A percentile compares a stretch with the other conserved stretches of the same genome.
Conservation (phyloP, 2,888 invertebrate genomes). For the Idaea aversata region DNA sequence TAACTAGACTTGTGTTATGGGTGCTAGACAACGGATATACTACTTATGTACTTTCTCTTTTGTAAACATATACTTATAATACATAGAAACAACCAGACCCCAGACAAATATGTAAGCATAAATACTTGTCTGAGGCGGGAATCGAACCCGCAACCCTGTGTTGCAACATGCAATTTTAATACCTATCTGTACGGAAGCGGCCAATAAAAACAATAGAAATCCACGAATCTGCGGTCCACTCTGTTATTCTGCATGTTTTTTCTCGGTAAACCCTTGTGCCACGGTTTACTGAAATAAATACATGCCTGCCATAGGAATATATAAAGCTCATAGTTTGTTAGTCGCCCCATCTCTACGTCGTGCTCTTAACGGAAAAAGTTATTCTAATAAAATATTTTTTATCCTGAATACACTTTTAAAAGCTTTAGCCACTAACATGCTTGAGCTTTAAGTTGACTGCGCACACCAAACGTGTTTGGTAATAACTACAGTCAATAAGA, state of each 20-base stretch:
- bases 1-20: too few species aligned
- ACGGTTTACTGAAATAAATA: constrained; percentile 28
- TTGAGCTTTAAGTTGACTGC: too few species aligned
- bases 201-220: constrained; percentile 28
- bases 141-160: too few species aligned
- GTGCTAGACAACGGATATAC: too few species aligned
- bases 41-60: too few species aligned
- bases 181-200: constrained; percentile 17
- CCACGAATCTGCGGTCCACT: constrained; percentile 21
- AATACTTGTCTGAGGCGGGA: too few species aligned
- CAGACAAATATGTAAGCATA: too few species aligned
- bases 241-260: constrained; percentile 21
- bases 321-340: background rate
- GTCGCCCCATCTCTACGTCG: background rate
- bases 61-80: too few species aligned
- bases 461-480: background rate
- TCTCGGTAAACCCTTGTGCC: constrained; percentile 25
- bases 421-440: too few species aligned
- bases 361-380: background rate
- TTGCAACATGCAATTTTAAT: constrained; percentile 19
- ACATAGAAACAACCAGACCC: too few species aligned
- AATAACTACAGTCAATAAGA: background rate
- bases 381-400: background rate
- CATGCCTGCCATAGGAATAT: background rate
- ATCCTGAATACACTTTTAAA: too few species aligned